Base-by-base conservation (phyloP, 2,113 vertebrate species). In the Megaceryle maxima region DNA sequence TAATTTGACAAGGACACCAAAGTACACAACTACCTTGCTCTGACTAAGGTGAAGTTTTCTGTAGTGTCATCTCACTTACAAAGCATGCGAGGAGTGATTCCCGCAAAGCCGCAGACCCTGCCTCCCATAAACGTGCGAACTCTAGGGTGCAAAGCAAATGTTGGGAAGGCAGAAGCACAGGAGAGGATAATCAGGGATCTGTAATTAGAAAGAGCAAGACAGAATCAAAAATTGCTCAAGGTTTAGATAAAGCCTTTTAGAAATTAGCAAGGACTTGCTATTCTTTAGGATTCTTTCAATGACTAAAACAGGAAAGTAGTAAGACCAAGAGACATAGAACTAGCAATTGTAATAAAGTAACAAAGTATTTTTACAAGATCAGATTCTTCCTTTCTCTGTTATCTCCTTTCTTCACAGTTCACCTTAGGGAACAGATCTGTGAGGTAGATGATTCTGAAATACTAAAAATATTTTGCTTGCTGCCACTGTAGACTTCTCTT, bases 1-100 rank as follows among this genome's bases (percentile, higher is more conserved):
- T 63, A 69, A 83, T 63, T 69, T 92, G 92, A 93, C 95, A 94
- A 95, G 95, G 92, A 92, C 79, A 93, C 70, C 46, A 57, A 85
- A 79, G 82, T 39, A 95, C 48, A 57, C 4, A 4, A 44, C 73
- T 92, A 14, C 50, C 85, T 79, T 83, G 59, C 68, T 87, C 50
- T 85, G 67, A 82, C 84, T 90, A 74, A 93, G 87, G 63, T 80
- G 50, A 82, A 80, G 62, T 69, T 92, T 77, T 92, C 70, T 80
- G 43, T 44, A 64, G 50, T 44, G 63, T 79, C 57, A 83, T 85
- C 89, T 74, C 69, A 81, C 62, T 72, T 82, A 51, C 26, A 81
- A 85, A 91, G 63, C 46, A 33, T 3, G 7, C 69, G 78, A 87
- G 33, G 25, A 90, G 37, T 4, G 16, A 91, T 46, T 69, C 67